Evolutionary conservation across 64 coral and sea anemone genomes (phyloP), one percentile per base, ranked within the genome.

Genomic region (Pachyseris speciosa): DNA sequence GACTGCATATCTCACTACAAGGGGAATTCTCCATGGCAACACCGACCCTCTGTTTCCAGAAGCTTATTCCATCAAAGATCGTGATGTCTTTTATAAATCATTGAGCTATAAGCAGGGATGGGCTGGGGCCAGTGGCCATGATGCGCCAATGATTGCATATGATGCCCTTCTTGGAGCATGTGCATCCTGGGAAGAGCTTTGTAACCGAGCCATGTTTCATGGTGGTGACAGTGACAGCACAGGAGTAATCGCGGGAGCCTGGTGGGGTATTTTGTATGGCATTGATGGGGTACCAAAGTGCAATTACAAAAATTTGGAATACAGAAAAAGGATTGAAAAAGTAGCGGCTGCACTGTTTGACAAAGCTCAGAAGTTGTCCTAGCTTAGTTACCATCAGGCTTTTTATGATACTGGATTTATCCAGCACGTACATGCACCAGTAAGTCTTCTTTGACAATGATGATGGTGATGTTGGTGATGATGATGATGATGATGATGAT

Each of bases 61-160:
- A 45, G n/a, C 31, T 8, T 98, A 77, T 51, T 69, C 69, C 42
- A 20, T 91, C 13, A 77, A 51, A 38, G 88, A 98, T 20, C 66
- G 96, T 7, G 96, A 98, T 78, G 78, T 37, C 1, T 98, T 98
- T 68, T 98, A 98, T 44, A 83, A 90, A 37, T 92, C 96, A 33
- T 19, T 98, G 17, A 98, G 96, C 81, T 98, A 17, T 57, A 13
- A 20, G 33, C 40, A 55, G 41, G 96, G 96, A 0, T 98, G 96
- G 96, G 96, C 87, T 34, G 96, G 96, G 7, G 34, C 96, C 1
- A 98, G 96, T 31, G 96, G 96, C 10, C 96, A 98, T 60, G 96
- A 98, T 72, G 96, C 96, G 39, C 96, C 96, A 1, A 98, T 98
- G 92, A 98, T 98, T 70, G 96, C 96, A 19, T 98, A 98, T 70